A percentile compares a stretch with the other conserved stretches of the same genome.
These are phyloP conservation scores for Melangyna quadrimaculata DNA, from an alignment of 2,888 invertebrate species.

Conservation along the genomic window DNA sequence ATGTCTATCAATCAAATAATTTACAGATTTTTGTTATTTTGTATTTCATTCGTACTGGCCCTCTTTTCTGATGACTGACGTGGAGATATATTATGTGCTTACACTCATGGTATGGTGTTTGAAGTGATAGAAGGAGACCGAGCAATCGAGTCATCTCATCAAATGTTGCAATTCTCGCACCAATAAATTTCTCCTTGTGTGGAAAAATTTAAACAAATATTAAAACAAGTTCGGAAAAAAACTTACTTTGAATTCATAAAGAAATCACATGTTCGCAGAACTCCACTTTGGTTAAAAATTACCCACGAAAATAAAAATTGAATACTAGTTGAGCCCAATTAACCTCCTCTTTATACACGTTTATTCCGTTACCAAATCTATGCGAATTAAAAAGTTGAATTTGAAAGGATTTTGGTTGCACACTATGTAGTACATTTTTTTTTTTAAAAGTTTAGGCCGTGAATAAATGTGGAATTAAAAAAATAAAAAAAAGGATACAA, in stretches of 20 bases:
- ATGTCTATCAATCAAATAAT: slow-evolving; percentile 67
- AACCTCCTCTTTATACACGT: neutral
- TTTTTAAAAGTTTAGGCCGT: slow-evolving; percentile 38
- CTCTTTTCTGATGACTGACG: slow-evolving; percentile 32
- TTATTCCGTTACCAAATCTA: neutral
- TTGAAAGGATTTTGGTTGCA: slow-evolving; percentile 25
- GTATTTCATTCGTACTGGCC: neutral
- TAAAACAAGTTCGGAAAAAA: too few relatives aligned
- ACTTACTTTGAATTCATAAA: too few relatives aligned
- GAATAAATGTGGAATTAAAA: slow-evolving; percentile 27
- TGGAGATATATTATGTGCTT: too few relatives aligned
- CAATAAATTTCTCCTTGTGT: neutral
- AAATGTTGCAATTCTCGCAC: slow-evolving; percentile 3
- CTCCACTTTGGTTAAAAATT: too few relatives aligned
- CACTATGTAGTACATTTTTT: slow-evolving; percentile 54
- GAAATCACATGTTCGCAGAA: too few relatives aligned
- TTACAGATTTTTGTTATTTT: slow-evolving; percentile 50
- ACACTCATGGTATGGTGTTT: neutral
- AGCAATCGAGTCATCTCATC: slow-evolving; percentile 63
- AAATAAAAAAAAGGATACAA: too few relatives aligned
- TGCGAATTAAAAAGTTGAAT: slow-evolving; percentile 56
- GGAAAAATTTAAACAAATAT: neutral
- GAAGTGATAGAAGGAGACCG: slow-evolving; percentile 59
- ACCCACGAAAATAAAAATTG: too few relatives aligned
- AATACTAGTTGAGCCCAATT: too few relatives aligned